A percentile compares a stretch with the other conserved stretches of the same genome.
These are phyloP conservation scores for Tipula vernalis DNA, from an alignment of 2,888 invertebrate species.

Conservation along the genomic window DNA sequence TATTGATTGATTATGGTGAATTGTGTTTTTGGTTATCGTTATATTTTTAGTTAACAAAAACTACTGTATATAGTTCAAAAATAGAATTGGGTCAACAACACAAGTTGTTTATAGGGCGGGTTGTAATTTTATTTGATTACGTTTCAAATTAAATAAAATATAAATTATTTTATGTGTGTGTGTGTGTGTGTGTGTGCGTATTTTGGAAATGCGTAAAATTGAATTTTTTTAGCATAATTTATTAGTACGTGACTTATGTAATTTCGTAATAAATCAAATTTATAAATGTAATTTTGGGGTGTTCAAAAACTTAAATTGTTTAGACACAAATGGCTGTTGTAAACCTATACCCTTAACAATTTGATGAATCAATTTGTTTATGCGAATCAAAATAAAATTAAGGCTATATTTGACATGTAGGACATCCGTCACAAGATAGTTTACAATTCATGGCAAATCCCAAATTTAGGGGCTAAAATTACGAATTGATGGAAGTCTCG, in stretches of 20 bases:
- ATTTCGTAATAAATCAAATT: not conserved
- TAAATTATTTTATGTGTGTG: not conserved
- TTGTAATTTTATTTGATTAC: not conserved
- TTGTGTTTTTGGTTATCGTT: not conserved
- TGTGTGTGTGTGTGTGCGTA: not conserved
- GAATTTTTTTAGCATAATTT: not conserved
- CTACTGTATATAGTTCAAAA: not conserved
- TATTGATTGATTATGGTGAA: not conserved
- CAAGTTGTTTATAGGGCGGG: not conserved
- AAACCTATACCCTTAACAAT: too few species aligned
- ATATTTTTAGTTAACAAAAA: not conserved
- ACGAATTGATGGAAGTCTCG: too few species aligned
- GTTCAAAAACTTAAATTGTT: not conserved
- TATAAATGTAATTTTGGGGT: not conserved
- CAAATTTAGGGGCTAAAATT: too few species aligned
- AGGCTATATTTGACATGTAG: too few species aligned
- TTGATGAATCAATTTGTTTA: too few species aligned
- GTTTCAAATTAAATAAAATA: not conserved
- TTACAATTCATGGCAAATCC: too few species aligned
- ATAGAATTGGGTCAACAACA: not conserved
- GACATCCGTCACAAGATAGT: too few species aligned
- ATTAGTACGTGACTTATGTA: not conserved
- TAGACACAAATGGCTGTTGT: not conserved
- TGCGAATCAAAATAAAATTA: too few species aligned
- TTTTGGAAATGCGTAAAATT: not conserved